phyloP scores from a whole-genome alignment of 2,888 invertebrate genomes.

The Parnassius glacialis region DNA sequence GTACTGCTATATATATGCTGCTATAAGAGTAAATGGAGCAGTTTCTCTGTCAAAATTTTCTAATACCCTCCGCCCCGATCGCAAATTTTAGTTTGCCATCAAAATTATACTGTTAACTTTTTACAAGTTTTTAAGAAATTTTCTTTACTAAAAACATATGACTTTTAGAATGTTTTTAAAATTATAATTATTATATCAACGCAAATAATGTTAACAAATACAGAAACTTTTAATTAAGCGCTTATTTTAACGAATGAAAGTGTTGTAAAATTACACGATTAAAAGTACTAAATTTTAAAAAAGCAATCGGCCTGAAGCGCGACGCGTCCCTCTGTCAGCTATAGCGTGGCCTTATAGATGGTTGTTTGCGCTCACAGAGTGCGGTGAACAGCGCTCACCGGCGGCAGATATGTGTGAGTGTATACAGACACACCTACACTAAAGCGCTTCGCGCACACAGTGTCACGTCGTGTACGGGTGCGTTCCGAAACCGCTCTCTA shows the following conservation, averaged over 20 bases:
- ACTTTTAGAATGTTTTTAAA: too few species aligned
- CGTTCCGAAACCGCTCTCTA: conserved; percentile 82
- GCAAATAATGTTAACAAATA: neutral
- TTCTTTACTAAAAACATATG: too few species aligned
- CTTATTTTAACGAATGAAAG: neutral
- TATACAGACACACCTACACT: conserved; percentile 51
- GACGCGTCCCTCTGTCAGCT: conserved; percentile 75
- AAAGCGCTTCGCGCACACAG: conserved; percentile 45
- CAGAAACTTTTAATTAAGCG: neutral
- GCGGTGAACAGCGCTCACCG: conserved; percentile 82
- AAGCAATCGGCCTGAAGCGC: conserved; percentile 59
- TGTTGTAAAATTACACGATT: neutral
- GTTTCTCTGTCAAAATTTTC: too few species aligned
- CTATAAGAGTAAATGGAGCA: too few species aligned
- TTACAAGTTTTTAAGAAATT: too few species aligned
- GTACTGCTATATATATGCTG: too few species aligned
- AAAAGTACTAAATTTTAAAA: conserved; percentile 20
- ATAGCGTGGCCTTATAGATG: conserved; percentile 82
- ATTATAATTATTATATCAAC: neutral
- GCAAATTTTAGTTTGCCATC: too few species aligned
- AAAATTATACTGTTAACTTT: too few species aligned
- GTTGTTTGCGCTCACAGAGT: conserved; percentile 82
- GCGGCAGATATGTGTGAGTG: conserved; percentile 66
- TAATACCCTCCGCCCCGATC: too few species aligned
- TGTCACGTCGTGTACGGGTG: conserved; percentile 60